Evolutionary conservation across 2,888 invertebrate species (phyloP), one percentile per base, ranked within the genome.

Genomic region (Agrotis exclamationis): DNA sequence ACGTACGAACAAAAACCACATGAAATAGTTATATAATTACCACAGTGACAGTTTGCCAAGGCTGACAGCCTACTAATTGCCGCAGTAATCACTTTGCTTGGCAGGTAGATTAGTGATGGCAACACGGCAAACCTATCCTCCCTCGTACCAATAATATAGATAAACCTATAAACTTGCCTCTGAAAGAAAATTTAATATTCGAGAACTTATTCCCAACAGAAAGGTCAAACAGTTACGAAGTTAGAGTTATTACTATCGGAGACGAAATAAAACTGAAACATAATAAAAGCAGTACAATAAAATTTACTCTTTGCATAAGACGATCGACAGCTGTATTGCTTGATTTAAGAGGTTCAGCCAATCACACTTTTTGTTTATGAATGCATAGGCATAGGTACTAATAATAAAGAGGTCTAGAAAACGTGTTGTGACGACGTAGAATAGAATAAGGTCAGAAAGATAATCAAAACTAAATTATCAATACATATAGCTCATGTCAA

Each of bases 101-200:
- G 28, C 69, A 69, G 68, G 57, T 69, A 58, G 62, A 69, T 74
- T 74, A 74, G 56, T 33, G 44, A 67, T 13, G 24, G 28, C 39
- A 72, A 44, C 65, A 33, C 47, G 28, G 24, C 20, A 20, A 47
- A 16, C 33, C 20, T 51, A 44, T 24, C 39, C 4, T 48, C 3
- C 24, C 22, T 51, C 11, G 16, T 50, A 47, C 4, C 39, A 18
- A 54, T 53, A 18, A 28, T 45, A 45, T 14, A 9, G n/a, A 51
- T 14, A 53, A 18, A 3, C 18, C 9, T 33, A 1, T 16, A 13
- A 18, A 47, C 0, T 24, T 39, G 14, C 1, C 9, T 13, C 7
- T 2, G 2, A 62, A 70, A 28, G 13, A 44, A 39, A 48, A 33
- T 50, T 28, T 71, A 44, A 71, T 71, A 56, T 63, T 48, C 13